Evolutionary conservation across 2,797 vertebrate species (phyloP).

Genomic region (Champsocephalus esox): DNA sequence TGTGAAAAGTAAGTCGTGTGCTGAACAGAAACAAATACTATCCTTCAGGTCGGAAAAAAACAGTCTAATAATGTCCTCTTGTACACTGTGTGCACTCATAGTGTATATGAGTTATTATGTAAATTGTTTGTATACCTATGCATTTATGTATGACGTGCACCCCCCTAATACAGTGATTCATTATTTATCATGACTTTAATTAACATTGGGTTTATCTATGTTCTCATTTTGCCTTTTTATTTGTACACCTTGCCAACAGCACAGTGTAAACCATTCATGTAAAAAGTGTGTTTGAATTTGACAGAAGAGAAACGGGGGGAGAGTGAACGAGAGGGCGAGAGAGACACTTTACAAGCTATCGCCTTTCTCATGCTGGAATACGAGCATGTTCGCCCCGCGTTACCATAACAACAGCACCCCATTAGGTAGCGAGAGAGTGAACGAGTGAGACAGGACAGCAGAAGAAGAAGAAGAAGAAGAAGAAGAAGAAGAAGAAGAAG

Average conservation of each 20-base stretch:
- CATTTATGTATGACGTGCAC: background rate
- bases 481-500: background rate
- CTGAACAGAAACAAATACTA: background rate
- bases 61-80: background rate
- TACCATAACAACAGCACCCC: slow-evolving; percentile 82
- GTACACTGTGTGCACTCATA: background rate
- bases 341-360: slow-evolving; percentile 54
- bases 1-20: background rate
- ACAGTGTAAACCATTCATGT: background rate
- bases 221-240: background rate
- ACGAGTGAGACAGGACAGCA: slow-evolving; percentile 39
- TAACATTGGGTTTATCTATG: background rate
- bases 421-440: slow-evolving; percentile 71
- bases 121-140: slow-evolving; percentile 23
- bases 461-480: slow-evolving; percentile 6
- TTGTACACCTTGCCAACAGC: background rate
- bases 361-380: slow-evolving; percentile 54
- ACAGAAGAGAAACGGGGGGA: slow-evolving; percentile 18
- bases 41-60: background rate
- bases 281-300: slow-evolving; percentile 29
- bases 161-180: slow-evolving; percentile 17
- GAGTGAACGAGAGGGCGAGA: slow-evolving; percentile 25
- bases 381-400: slow-evolving; percentile 57
- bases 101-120: slow-evolving; percentile 17
- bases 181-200: slow-evolving; percentile 34